Percentiles rank a stretch among this genome's conserved stretches.
Evolutionary conservation across 1,140 invertebrate genomes (phyloP).

Genomic region (Calephelis nemesis): DNA sequence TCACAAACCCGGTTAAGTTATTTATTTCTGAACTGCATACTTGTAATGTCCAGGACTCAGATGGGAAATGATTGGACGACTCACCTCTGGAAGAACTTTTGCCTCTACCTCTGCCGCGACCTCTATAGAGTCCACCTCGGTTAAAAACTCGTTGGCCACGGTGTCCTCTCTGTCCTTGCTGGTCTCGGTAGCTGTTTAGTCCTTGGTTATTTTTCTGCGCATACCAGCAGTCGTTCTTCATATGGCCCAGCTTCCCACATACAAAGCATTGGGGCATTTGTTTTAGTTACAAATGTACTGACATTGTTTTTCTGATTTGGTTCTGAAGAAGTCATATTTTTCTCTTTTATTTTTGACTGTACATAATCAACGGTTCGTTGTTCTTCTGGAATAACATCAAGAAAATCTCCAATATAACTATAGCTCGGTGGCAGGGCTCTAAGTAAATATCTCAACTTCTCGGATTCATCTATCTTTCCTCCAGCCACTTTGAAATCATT

Average conservation of each 20-base stretch:
- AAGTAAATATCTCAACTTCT: conserved; percentile 57
- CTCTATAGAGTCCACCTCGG: conserved; percentile 37
- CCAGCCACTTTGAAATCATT: conserved; percentile 53
- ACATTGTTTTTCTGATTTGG: conserved; percentile 42
- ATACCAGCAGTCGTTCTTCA: conserved; percentile 45
- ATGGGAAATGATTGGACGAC: conserved; percentile 31
- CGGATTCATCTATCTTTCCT: conserved; percentile 44
- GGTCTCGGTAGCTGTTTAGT: conserved; percentile 30
- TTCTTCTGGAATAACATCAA: conserved; percentile 52
- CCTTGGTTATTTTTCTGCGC: conserved; percentile 35
- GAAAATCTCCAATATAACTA: conserved; percentile 50
- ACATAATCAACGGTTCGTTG: conserved; percentile 64
- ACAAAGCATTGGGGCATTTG: conserved; percentile 40
- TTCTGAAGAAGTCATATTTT: conserved; percentile 40
- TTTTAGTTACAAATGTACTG: conserved; percentile 43
- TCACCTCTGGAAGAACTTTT: conserved; percentile 33
- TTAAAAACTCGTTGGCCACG: neutral
- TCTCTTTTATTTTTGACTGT: conserved; percentile 56
- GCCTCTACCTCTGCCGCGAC: conserved; percentile 36
- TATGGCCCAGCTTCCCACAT: conserved; percentile 47
- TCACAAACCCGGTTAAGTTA: conserved; percentile 20
- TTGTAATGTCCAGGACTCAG: conserved; percentile 41
- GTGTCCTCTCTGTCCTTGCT: conserved; percentile 34
- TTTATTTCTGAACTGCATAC: conserved; percentile 28
- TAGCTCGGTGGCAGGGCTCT: conserved; percentile 46